phyloP scores from a whole-genome alignment of 2,113 vertebrate genomes.

The Saguinus midas region DNA sequence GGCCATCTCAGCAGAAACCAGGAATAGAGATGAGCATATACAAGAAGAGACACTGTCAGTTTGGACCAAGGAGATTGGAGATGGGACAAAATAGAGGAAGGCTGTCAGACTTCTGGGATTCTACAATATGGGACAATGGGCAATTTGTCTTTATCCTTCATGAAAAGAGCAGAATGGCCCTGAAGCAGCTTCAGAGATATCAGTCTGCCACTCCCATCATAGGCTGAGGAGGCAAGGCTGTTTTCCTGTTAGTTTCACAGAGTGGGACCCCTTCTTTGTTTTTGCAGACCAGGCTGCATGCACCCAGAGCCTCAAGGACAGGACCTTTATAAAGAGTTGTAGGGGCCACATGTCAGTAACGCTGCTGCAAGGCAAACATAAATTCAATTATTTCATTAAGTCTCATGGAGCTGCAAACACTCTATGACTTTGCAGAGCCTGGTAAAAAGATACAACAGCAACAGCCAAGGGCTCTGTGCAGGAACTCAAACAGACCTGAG shows the following conservation, averaged over 20 bases:
- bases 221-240: neutral
- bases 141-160: neutral
- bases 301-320: neutral
- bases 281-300: neutral
- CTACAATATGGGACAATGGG: neutral
- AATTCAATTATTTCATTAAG: neutral
- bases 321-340: neutral
- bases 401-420: neutral
- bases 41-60: neutral
- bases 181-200: neutral
- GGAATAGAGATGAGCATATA: neutral
- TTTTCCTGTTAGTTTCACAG: neutral
- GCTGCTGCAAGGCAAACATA: neutral
- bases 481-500: neutral
- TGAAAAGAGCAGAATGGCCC: neutral
- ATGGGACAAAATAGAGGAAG: neutral
- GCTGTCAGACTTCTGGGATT: neutral
- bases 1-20: neutral
- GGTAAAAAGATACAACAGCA: neutral
- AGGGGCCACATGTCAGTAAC: neutral
- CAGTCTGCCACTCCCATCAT: neutral
- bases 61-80: neutral
- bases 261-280: neutral
- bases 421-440: neutral
- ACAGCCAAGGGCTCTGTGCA: neutral